Base-by-base conservation (phyloP, 2,797 vertebrate genomes). In the Dendrocincla fuliginosa region DNA sequence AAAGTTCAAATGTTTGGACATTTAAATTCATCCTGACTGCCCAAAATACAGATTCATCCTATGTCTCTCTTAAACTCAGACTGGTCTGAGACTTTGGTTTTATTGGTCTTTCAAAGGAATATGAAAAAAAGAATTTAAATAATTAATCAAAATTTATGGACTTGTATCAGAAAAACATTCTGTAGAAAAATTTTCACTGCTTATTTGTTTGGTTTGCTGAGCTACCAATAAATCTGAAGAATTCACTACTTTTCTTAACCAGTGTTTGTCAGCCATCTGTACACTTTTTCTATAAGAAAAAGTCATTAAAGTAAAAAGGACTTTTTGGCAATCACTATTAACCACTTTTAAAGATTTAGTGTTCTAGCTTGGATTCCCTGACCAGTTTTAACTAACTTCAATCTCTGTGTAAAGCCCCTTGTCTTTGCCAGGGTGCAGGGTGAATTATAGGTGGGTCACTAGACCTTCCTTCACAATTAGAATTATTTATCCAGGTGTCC, bases 401-500 rank as follows among this genome's bases (percentile, higher is more conserved):
- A 25, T 30, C 18, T 53, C 57, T 56, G 4, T 59, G 39, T 71
- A 70, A 93, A 50, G 11, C 6, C 7, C 7, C 57, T 49, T 63
- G n/a, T 70, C 75, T 68, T 92, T 69, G 27, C 22, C 39, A 69
- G 27, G 15, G 25, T n/a, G 32, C 23, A 60, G 28, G 9, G 15
- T 64, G 77, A 90, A 59, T 78, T 78, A 30, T 9, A 23, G 39
- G 55, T 68, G n/a, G 47, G 55, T 76, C 47, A 73, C 50, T 27
- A 70, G 67, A 46, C 8, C 15, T 91, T 80, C 32, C 46, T 73
- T 87, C 56, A 42, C 55, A 82, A 46, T 46, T 55, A 44, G 50
- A 90, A 71, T 92, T 93, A 87, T 89, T 94, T 92, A 78, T 92
- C 46, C 30, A 55, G 24, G 24, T 74, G 30, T 93, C 50, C 44